phyloP scores from a whole-genome alignment of 64 coral and sea anemone species.

The Platygyra sinensis region DNA sequence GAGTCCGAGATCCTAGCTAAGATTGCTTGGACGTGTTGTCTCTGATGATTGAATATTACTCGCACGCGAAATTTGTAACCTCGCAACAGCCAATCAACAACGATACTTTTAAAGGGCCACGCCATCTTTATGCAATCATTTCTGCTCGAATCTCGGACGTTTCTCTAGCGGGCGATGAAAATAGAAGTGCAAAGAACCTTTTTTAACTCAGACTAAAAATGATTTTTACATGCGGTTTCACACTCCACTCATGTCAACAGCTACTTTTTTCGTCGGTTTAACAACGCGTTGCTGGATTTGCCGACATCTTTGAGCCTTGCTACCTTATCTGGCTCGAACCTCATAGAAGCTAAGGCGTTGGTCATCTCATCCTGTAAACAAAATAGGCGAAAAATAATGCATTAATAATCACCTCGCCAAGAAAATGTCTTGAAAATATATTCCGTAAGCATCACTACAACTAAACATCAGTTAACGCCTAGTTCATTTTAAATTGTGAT shows the following conservation, averaged over 20 bases:
- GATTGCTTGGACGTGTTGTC: too few relatives aligned
- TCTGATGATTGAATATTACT: too few relatives aligned
- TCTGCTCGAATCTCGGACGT: not conserved
- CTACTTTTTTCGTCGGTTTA: slow-evolving; percentile 91
- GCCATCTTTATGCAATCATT: not conserved
- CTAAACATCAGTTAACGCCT: too few relatives aligned
- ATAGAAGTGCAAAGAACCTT: not conserved
- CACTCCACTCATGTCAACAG: not conserved
- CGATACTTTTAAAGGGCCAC: not conserved
- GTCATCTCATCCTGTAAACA: slow-evolving; percentile 88
- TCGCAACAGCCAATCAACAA: not conserved
- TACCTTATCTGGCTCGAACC: slow-evolving; percentile 88
- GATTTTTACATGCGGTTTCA: not conserved
- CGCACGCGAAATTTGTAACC: not conserved
- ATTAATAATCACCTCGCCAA: too few relatives aligned
- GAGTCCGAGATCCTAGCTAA: too few relatives aligned
- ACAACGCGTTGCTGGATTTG: slow-evolving; percentile 83
- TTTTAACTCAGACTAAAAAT: not conserved
- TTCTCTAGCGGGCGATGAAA: not conserved
- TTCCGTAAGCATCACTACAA: too few relatives aligned
- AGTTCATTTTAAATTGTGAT: too few relatives aligned
- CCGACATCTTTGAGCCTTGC: slow-evolving; percentile 84
- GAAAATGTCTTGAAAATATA: too few relatives aligned
- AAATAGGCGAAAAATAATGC: not conserved
- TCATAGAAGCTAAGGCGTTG: slow-evolving; percentile 86